Conservation (phyloP, 2,888 invertebrate genomes). For the Hirtodrosophila duncani region DNA sequence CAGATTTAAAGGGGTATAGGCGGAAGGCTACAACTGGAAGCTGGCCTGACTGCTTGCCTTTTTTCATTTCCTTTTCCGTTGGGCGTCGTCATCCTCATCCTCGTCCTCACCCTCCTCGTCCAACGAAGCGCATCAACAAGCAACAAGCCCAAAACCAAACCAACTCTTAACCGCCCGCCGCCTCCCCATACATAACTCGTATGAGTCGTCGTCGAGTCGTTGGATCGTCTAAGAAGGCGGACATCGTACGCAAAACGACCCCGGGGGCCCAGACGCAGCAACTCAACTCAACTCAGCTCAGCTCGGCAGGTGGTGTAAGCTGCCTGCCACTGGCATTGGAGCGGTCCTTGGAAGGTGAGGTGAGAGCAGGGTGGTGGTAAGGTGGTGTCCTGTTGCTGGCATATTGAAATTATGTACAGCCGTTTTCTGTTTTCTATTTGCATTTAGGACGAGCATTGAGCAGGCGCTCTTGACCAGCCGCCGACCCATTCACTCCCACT, state of each 20-base stretch:
- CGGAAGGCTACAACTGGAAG: slow-evolving; percentile 13
- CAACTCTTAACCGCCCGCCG: slow-evolving; percentile 4
- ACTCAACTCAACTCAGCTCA: slow-evolving; percentile 16
- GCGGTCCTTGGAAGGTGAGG: neutral
- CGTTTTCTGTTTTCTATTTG: slow-evolving; percentile 48
- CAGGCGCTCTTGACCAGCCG: slow-evolving; percentile 45
- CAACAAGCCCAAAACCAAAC: slow-evolving; percentile 3
- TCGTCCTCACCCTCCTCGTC: too few species aligned
- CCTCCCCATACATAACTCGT: slow-evolving; percentile 7
- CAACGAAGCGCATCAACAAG: slow-evolving; percentile 67
- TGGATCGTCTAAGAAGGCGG: too few species aligned
- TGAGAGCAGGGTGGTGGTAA: neutral
- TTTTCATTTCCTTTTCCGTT: slow-evolving; percentile 71
- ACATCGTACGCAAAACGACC: slow-evolving; percentile 60
- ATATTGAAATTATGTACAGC: slow-evolving; percentile 34
- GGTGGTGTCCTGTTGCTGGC: slow-evolving; percentile 23
- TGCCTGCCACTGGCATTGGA: slow-evolving; percentile 55
- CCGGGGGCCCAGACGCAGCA: slow-evolving; percentile 38
- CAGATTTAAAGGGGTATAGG: neutral
- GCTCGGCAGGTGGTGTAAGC: too few species aligned
- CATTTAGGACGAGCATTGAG: slow-evolving; percentile 52
- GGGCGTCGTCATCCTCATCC: too few species aligned
- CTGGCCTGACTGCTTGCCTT: slow-evolving; percentile 52
- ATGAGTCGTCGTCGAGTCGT: too few species aligned
- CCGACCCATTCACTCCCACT: neutral